Evolutionary conservation across 2,888 invertebrate genomes (phyloP), one percentile per base, ranked within the genome.

Genomic region (Baronia brevicornis): DNA sequence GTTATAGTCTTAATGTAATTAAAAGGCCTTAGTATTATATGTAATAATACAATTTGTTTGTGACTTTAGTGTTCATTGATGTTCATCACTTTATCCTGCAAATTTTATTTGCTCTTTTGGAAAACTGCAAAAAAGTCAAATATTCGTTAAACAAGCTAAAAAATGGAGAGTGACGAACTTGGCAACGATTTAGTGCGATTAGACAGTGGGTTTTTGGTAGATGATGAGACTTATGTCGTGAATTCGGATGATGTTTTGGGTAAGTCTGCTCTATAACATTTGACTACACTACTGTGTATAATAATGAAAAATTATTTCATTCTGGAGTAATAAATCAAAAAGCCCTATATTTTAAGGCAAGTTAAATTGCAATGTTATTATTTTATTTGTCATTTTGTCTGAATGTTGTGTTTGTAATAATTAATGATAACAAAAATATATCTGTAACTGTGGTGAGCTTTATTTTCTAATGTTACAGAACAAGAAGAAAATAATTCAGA

Each of bases 401-500:
- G 4, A 25, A 14, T 12, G 14, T 22, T 21, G 5, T n/a, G 3
- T 21, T 21, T 21, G 7, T n/a, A n/a, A n/a, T n/a, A n/a, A n/a
- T n/a, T n/a, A n/a, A n/a, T n/a, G n/a, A n/a, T n/a, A n/a, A n/a
- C n/a, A n/a, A n/a, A n/a, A n/a, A n/a, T n/a, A n/a, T n/a, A n/a
- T n/a, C n/a, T n/a, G n/a, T n/a, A n/a, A n/a, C n/a, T n/a, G n/a
- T n/a, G n/a, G n/a, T n/a, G n/a, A n/a, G n/a, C n/a, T n/a, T n/a
- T n/a, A n/a, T n/a, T 21, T 15, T 29, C 9, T n/a, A 11, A 43
- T 28, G 19, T 63, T 70, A 21, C 46, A 84, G 82, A 84, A 33
- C 60, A 65, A 55, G 91, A 90, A 28, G 92, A 92, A 56, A 90
- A 90, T 55, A 89, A 91, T 44, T 94, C 94, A 13, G 94, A 94